These are phyloP conservation scores for Heterodera carotae DNA, from an alignment of 1,140 invertebrate species.

Conservation along the genomic window DNA sequence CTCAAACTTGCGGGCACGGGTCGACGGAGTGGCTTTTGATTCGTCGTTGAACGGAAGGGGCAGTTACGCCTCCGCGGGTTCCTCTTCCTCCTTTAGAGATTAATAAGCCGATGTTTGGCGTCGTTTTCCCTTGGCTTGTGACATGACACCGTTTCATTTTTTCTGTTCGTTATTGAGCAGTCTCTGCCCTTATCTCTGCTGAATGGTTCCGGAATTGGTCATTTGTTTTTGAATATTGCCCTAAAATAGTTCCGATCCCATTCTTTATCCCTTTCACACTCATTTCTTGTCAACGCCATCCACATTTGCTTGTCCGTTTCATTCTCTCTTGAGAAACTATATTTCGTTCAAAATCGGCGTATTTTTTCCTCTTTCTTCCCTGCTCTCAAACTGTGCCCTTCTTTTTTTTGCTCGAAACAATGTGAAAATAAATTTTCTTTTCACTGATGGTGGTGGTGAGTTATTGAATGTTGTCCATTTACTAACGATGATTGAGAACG, in stretches of 20 bases:
- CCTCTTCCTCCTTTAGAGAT: background rate
- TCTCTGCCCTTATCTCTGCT: background rate
- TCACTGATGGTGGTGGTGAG: background rate
- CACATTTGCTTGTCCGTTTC: background rate
- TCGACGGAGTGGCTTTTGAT: conserved; percentile 1
- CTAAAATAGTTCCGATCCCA: background rate
- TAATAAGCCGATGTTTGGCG: background rate
- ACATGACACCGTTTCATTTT: background rate
- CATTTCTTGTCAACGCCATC: conserved; percentile 5
- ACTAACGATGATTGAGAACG: too few relatives aligned
- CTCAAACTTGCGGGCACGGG: conserved; percentile 35
- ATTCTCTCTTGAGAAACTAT: background rate
- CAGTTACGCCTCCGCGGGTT: conserved; percentile 14
- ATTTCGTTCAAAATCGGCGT: background rate
- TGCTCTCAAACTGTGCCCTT: too few relatives aligned
- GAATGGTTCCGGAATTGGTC: background rate
- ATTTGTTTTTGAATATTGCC: background rate
- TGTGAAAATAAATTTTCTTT: background rate
- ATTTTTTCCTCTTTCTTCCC: background rate
- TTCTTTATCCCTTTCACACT: background rate
- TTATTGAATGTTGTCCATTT: background rate
- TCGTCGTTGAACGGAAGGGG: conserved; percentile 1
- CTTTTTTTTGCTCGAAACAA: too few relatives aligned
- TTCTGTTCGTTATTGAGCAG: background rate
- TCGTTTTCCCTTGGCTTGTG: background rate